Percentiles rank a stretch among this genome's conserved stretches.
Evolutionary conservation across 2,888 invertebrate genomes (phyloP).

Genomic region (Automeris io): DNA sequence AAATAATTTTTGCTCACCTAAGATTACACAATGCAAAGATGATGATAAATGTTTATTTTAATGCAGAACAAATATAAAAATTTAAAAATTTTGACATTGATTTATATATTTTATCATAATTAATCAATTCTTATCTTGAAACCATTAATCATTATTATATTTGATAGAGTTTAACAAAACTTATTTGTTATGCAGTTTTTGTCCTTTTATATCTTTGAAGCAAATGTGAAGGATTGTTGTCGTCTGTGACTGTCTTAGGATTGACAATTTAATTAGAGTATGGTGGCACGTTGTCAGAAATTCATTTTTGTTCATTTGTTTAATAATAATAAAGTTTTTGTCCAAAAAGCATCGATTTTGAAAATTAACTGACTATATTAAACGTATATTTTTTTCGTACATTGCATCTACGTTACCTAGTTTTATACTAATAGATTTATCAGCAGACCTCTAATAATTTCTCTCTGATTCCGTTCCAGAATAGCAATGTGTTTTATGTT

Average conservation of each 20-base stretch:
- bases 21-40: too few species aligned
- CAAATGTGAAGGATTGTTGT: not conserved
- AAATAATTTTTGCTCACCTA: too few species aligned
- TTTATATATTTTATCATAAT: too few species aligned
- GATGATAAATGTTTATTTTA: too few species aligned
- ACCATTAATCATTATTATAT: too few species aligned
- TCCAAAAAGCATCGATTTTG: not conserved
- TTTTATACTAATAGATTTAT: not conserved
- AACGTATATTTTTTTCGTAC: not conserved
- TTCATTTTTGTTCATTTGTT: conserved; percentile 1
- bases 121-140: too few species aligned
- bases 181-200: not conserved
- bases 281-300: not conserved
- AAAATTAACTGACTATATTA: not conserved
- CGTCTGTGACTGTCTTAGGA: conserved; percentile 1
- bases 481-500: too few species aligned
- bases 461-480: too few species aligned
- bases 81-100: too few species aligned
- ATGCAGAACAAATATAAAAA: too few species aligned
- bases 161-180: not conserved
- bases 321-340: conserved; percentile 1
- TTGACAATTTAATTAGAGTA: not conserved
- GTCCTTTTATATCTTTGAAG: not conserved
- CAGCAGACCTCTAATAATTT: not conserved
- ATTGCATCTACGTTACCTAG: not conserved